Percentiles rank a stretch among this genome's conserved stretches.
These are phyloP conservation scores for Cancer borealis DNA, from an alignment of 2,888 invertebrate species.

Conservation along the genomic window DNA sequence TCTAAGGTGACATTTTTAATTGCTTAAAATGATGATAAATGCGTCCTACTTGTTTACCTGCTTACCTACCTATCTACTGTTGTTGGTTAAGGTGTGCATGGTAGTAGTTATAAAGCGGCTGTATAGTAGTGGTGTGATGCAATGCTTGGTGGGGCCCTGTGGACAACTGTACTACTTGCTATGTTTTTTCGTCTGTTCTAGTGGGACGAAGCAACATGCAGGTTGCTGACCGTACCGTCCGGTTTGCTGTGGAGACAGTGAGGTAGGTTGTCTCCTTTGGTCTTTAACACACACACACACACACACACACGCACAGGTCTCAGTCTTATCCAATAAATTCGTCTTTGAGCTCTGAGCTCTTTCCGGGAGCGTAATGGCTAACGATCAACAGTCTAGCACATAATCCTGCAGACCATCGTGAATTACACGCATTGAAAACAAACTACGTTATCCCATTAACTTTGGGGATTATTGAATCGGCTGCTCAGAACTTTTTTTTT, in stretches of 20 bases:
- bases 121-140: background rate
- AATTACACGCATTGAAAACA: background rate
- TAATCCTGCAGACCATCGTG: too few relatives aligned
- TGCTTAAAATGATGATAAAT: background rate
- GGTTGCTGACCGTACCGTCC: conserved; percentile 65
- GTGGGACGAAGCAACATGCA: conserved; percentile 55
- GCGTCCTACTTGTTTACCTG: background rate
- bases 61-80: background rate
- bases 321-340: too few relatives aligned
- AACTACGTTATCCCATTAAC: too few relatives aligned
- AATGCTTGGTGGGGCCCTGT: background rate
- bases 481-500: conserved; percentile 5
- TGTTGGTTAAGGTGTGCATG: conserved; percentile 4
- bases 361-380: too few relatives aligned
- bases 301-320: background rate
- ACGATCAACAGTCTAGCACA: too few relatives aligned
- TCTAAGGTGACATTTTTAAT: background rate
- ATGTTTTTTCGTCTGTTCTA: conserved; percentile 42
- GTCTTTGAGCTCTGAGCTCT: too few relatives aligned
- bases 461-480: too few relatives aligned
- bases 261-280: conserved; percentile 50
- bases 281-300: conserved; percentile 15
- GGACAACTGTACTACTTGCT: background rate
- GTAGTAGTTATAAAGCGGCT: background rate
- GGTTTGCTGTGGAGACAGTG: conserved; percentile 63